Conservation (phyloP, 1,140 invertebrate species). For the Drosophila micromelanica region DNA sequence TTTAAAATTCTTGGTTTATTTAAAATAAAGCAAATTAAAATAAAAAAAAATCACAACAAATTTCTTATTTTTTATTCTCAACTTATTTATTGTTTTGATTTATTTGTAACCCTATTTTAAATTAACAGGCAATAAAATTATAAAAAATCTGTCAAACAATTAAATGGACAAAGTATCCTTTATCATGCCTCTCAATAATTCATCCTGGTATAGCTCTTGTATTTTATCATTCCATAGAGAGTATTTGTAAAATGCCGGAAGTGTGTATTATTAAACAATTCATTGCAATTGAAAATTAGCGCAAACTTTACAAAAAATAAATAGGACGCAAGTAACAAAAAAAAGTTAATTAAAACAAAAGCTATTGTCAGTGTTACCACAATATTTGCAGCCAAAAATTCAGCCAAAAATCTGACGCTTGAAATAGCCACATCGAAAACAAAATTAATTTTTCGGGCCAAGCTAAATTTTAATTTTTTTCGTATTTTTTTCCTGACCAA, state of each 20-base stretch:
- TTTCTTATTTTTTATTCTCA: no score
- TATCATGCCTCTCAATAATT: no score
- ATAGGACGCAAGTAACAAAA: constrained; percentile 9
- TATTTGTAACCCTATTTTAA: no score
- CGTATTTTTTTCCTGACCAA: constrained; percentile 37
- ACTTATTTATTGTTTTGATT: no score
- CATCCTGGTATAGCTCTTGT: no score
- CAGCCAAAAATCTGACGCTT: constrained; percentile 65
- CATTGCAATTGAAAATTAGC: constrained; percentile 34
- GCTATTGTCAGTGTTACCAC: constrained; percentile 55
- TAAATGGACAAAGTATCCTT: no score
- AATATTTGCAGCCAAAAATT: constrained; percentile 70
- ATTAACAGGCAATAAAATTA: no score
- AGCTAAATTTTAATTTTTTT: constrained; percentile 57
- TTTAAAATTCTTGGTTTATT: no score
- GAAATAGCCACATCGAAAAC: constrained; percentile 58
- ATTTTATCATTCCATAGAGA: not conserved
- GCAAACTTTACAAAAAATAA: constrained; percentile 38
- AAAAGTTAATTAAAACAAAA: constrained; percentile 76
- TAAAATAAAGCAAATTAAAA: no score
- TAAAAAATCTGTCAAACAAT: no score
- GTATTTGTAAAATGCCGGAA: not conserved
- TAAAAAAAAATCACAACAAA: no score
- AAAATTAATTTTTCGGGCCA: constrained; percentile 72
- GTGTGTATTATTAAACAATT: constrained; percentile 11